phyloP scores from a whole-genome alignment of 37 sponge, comb jelly and placozoan genomes.

The Chondrilla cf. caribensis region DNA sequence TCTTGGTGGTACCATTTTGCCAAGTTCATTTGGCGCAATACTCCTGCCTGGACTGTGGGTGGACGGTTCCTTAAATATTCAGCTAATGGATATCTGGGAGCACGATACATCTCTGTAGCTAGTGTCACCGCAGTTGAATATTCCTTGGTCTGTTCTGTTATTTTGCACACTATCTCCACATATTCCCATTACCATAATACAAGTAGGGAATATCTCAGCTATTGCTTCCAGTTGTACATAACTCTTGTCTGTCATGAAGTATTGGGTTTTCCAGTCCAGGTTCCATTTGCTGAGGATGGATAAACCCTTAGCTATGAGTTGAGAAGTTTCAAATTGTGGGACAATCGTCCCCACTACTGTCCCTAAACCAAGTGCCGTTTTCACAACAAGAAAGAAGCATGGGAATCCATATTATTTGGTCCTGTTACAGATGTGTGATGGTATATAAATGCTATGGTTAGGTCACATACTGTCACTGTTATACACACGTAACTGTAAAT shows the following conservation, averaged over 20 bases:
- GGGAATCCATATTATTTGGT: constrained; percentile 41
- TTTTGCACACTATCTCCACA: too few relatives aligned
- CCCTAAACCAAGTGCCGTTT: constrained; percentile 41
- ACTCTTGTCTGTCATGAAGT: constrained; percentile 47
- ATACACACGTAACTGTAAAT: neutral
- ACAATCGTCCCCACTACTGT: constrained; percentile 40
- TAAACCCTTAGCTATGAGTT: constrained; percentile 28
- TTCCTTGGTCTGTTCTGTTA: constrained; percentile 22
- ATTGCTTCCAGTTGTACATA: constrained; percentile 16
- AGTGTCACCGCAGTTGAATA: constrained; percentile 8
- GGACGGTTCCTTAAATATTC: constrained; percentile 11
- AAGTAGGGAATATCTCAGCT: constrained; percentile 1
- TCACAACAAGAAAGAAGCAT: constrained; percentile 46
- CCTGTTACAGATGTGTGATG: neutral
- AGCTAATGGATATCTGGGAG: constrained; percentile 26
- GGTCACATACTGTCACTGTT: too few relatives aligned
- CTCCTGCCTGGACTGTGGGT: constrained; percentile 19
- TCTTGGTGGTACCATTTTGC: neutral
- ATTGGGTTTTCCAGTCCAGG: constrained; percentile 32
- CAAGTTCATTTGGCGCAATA: neutral
- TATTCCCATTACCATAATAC: too few relatives aligned
- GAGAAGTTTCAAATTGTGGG: constrained; percentile 37
- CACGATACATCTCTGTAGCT: constrained; percentile 18
- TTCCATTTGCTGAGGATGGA: constrained; percentile 26
- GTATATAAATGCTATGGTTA: too few relatives aligned